Evolutionary conservation across 2,797 vertebrate genomes (phyloP).

Genomic region (Enteromius mattozi): DNA sequence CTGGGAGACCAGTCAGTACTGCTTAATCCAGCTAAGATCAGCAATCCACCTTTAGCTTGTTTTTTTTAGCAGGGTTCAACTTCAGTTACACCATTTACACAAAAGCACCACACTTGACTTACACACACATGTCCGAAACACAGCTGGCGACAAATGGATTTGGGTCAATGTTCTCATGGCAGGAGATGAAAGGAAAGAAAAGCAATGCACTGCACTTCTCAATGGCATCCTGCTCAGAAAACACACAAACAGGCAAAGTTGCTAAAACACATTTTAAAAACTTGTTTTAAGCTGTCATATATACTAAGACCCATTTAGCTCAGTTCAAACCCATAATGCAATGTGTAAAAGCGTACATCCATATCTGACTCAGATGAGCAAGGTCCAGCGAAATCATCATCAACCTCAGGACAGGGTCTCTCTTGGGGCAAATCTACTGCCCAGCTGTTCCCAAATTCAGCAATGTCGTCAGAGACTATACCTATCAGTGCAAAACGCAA

Average conservation of each 20-base stretch:
- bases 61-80: not conserved
- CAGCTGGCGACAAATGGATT: constrained; percentile 98
- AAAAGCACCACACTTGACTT: constrained; percentile 73
- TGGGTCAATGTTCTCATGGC: constrained; percentile 96
- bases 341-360: constrained; percentile 78
- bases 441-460: constrained; percentile 95
- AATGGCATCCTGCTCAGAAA: constrained; percentile 85
- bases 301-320: not conserved
- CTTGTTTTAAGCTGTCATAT: not conserved
- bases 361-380: constrained; percentile 87
- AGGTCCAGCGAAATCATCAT: constrained; percentile 89
- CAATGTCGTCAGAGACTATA: constrained; percentile 85
- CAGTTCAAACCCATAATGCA: not conserved
- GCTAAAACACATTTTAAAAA: not conserved
- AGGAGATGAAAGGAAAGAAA: constrained; percentile 96
- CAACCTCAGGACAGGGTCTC: constrained; percentile 80
- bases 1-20: not conserved
- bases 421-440: constrained; percentile 85
- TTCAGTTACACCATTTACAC: not conserved
- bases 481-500: constrained; percentile 63
- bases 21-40: constrained; percentile 17
- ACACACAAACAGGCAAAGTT: constrained; percentile 31
- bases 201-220: constrained; percentile 96
- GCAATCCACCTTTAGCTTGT: not conserved
- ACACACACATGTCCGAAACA: constrained; percentile 96